Evolutionary conservation across 1,140 invertebrate species (phyloP), one percentile per base, ranked within the genome.

Genomic region (Drosophila arizonae): DNA sequence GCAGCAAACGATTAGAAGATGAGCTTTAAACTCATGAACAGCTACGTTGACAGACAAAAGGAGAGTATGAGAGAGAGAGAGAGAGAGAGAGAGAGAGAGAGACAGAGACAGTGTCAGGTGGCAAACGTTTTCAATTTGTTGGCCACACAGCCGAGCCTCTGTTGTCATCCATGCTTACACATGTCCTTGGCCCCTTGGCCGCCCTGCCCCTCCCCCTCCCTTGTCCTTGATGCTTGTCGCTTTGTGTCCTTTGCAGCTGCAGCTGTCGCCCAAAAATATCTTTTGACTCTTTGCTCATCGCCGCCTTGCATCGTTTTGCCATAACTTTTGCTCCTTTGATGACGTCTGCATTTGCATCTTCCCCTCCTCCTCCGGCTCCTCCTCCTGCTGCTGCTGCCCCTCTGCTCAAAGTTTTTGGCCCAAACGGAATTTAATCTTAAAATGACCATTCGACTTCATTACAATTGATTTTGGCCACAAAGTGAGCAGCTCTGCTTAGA

Each of bases 1-100:
- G 24, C 26, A 70, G 52, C 50, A 69, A 61, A 69, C 63, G 55
- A 66, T 72, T 60, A 60, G 46, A 54, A 67, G 63, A 60, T 67
- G 63, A 72, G 55, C 70, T 52, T n/a, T 36, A 70, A 70, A 64
- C 28, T 43, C 61, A 70, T 55, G 41, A 63, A 55, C 39, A 64
- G 33, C 36, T 17, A 1, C 43, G 6, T 6, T n/a, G 17, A 33
- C 28, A 54, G 9, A 39, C 10, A 39, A 6, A 10, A 10, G 8
- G 6, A 36, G 6, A 36, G n/a, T n/a, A n/a, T n/a, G 33, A 36
- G 33, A 9, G 33, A 36, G 36, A 1, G 48, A 26, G 24, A 39
- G 36, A 39, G 36, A 39, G 36, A 11, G 36, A 39, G 36, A 39
- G 36, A 39, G 10, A 13, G 10, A 3, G 2, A 39, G 36, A 39